Base-by-base conservation (phyloP, 2,888 invertebrate species). In the Clunio marinus region DNA sequence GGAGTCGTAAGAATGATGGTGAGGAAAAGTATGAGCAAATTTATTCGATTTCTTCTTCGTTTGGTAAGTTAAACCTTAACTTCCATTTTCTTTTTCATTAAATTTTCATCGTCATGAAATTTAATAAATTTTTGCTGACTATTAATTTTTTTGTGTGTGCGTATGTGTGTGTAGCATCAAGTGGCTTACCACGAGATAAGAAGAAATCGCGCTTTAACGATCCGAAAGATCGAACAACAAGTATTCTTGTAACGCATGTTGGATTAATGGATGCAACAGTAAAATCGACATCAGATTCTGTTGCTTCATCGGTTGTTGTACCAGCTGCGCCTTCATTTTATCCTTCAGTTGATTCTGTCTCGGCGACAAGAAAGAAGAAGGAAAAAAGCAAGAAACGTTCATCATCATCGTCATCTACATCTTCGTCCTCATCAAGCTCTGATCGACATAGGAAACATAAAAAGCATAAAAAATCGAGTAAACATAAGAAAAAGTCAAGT, bases 121-220 rank as follows among this genome's bases (percentile, higher is more conserved):
- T 32, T 7, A 32, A 7, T 32, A 32, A 7, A 32, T 32, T 32
- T 32, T 7, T 32, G n/a, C n/a, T n/a, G n/a, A n/a, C 32, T 32
- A 32, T 32, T 7, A 32, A 7, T 32, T 32, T 32, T 32, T 32
- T 4, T 32, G 10, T 32, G 4, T 32, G 4, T 32, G n/a, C n/a
- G n/a, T n/a, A n/a, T n/a, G n/a, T n/a, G n/a, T n/a, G n/a, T n/a
- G 41, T 17, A 51, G n/a, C 51, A 22, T n/a, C 51, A 25, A 17
- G 22, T 27, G 8, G 37, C 8, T n/a, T 22, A n/a, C 57, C n/a
- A 37, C 28, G 28, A 24, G 63, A 63, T 41, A 41, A 41, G 24
- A 63, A 63, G 27, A 63, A 46, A n/a, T 45, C 63, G 17, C 63
- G 66, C 10, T 66, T 66, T 55, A 66, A 46, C 46, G 66, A 66